These are phyloP conservation scores for Stratiolaelaps scimitus DNA, from an alignment of 1,140 invertebrate species.

Conservation along the genomic window DNA sequence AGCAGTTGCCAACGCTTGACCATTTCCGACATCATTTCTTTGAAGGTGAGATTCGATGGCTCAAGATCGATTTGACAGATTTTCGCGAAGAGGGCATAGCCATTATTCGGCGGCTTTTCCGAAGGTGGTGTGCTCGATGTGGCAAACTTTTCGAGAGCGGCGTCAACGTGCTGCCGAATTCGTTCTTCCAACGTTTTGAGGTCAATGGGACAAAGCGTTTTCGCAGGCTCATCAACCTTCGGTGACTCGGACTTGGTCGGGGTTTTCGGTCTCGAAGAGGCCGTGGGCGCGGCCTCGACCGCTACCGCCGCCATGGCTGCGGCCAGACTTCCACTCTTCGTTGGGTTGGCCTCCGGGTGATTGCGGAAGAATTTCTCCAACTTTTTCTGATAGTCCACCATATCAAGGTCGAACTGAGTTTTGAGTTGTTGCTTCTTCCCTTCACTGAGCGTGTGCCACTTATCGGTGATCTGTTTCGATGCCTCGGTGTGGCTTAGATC, in stretches of 20 bases:
- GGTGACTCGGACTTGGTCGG: too few relatives aligned
- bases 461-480: constrained; percentile 17
- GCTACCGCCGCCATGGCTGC: background rate
- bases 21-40: constrained; percentile 26
- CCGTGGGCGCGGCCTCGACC: background rate
- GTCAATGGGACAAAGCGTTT: background rate
- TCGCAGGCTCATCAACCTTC: background rate
- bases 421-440: background rate
- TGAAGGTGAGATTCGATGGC: background rate
- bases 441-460: constrained; percentile 19
- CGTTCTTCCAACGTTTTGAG: background rate
- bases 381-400: constrained; percentile 25
- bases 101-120: constrained; percentile 20
- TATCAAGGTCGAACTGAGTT: constrained; percentile 7
- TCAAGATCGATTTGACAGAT: constrained; percentile 23
- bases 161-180: background rate
- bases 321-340: background rate
- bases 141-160: background rate
- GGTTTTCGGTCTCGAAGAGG: too few relatives aligned
- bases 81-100: constrained; percentile 23
- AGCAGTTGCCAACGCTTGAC: constrained; percentile 21
- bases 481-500: constrained; percentile 16
- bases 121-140: background rate
- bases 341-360: background rate
- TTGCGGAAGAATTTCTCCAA: constrained; percentile 11